Evolutionary conservation across 1,140 invertebrate genomes (phyloP).

Genomic region (Aphaenogaster floridana): DNA sequence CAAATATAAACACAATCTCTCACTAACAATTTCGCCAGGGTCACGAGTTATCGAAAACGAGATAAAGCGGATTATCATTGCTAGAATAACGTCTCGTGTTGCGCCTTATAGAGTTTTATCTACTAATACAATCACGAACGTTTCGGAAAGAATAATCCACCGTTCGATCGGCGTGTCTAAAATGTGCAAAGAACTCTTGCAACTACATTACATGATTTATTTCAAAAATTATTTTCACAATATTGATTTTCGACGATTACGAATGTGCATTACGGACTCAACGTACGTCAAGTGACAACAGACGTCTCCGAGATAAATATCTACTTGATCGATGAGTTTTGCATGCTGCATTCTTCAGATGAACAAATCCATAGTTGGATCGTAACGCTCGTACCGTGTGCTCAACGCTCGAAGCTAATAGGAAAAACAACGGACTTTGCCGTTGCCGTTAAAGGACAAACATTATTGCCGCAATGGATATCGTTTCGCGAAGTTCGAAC

Average conservation of each 20-base stretch:
- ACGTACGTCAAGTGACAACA: not conserved
- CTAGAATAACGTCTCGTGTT: not conserved
- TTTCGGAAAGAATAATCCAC: not conserved
- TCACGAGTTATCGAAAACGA: not conserved
- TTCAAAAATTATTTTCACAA: not conserved
- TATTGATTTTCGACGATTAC: not conserved
- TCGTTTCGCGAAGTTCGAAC: not conserved
- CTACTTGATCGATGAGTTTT: not conserved
- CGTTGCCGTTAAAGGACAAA: not conserved
- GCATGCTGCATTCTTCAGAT: not conserved
- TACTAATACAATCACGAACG: too few relatives aligned
- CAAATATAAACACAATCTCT: too few relatives aligned
- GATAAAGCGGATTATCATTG: not conserved
- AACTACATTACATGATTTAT: not conserved
- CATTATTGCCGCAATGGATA: not conserved
- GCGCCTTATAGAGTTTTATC: not conserved
- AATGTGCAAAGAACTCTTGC: not conserved
- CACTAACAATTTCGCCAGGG: too few relatives aligned
- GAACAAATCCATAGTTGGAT: not conserved
- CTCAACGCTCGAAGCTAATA: not conserved
- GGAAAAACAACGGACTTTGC: slow-evolving; percentile 1
- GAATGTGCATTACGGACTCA: not conserved
- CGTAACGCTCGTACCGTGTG: not conserved
- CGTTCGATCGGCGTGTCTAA: not conserved
- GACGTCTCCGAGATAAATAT: slow-evolving; percentile 4